A percentile compares a stretch with the other conserved stretches of the same genome.
Evolutionary conservation across 2,113 vertebrate genomes (phyloP).

Genomic region (Microtus oregoni): DNA sequence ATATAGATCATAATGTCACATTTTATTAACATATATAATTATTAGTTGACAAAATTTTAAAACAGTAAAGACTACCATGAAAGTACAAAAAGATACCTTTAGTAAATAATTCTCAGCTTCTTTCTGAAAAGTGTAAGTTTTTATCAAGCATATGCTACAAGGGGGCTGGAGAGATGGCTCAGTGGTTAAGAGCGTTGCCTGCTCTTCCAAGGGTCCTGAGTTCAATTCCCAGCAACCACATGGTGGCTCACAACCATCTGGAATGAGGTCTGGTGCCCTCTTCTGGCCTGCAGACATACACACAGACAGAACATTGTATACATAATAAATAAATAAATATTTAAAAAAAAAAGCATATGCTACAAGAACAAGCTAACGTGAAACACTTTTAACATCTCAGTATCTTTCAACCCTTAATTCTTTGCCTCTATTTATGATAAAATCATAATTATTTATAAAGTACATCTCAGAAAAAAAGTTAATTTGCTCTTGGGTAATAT

Average conservation of each 20-base stretch:
- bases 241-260: too few species aligned
- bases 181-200: too few species aligned
- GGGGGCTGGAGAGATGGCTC: too few species aligned
- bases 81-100: not conserved
- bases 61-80: not conserved
- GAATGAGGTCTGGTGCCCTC: too few species aligned
- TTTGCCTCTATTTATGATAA: not conserved
- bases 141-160: not conserved
- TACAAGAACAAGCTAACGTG: not conserved
- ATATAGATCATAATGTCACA: not conserved
- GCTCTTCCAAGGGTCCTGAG: too few species aligned
- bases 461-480: slow-evolving; percentile 23
- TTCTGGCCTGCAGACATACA: too few species aligned
- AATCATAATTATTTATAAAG: not conserved
- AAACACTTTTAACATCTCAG: not conserved
- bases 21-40: not conserved
- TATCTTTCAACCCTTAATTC: not conserved
- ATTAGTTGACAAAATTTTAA: not conserved
- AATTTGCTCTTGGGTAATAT: not conserved
- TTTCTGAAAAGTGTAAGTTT: slow-evolving; percentile 38
- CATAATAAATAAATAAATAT: too few species aligned
- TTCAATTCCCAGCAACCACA: too few species aligned
- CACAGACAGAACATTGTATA: too few species aligned
- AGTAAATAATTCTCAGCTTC: not conserved
- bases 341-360: not conserved